These are phyloP conservation scores for Papilio polytes DNA, from an alignment of 1,140 invertebrate species.

Conservation along the genomic window DNA sequence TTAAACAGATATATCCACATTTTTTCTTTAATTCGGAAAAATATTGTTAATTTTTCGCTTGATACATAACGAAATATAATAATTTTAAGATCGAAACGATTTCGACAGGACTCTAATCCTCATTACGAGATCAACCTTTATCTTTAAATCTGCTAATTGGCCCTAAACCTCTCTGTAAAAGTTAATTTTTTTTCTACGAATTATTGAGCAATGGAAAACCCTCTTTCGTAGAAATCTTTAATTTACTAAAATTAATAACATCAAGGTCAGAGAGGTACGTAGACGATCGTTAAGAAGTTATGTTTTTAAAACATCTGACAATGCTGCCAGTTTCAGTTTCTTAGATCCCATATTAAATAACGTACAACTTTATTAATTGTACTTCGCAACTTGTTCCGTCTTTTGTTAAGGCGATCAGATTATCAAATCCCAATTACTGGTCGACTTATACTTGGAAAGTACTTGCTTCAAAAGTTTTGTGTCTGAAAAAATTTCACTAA, in stretches of 20 bases:
- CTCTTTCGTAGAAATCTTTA: too few relatives aligned
- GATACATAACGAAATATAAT: too few relatives aligned
- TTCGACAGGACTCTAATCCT: background rate
- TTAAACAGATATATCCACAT: too few relatives aligned
- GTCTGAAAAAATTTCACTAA: background rate
- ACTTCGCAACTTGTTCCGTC: background rate
- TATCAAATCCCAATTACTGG: background rate
- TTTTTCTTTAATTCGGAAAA: too few relatives aligned
- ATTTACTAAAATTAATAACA: too few relatives aligned
- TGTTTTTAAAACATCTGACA: slow-evolving; percentile 2
- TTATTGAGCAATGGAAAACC: too few relatives aligned
- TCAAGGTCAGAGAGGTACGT: background rate
- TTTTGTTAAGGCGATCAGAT: slow-evolving; percentile 15
- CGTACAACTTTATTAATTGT: slow-evolving; percentile 29
- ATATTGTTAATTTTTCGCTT: too few relatives aligned
- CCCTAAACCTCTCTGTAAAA: background rate
- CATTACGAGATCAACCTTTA: background rate
- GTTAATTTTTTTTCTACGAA: background rate
- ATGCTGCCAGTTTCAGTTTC: background rate
- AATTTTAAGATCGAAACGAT: background rate
- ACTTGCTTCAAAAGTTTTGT: background rate
- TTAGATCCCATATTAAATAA: slow-evolving; percentile 24
- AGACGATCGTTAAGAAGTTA: background rate
- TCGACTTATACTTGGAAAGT: background rate
- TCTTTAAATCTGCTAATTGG: background rate